phyloP scores from a whole-genome alignment of 1,140 invertebrate genomes.

The Calliopsis andreniformis region DNA sequence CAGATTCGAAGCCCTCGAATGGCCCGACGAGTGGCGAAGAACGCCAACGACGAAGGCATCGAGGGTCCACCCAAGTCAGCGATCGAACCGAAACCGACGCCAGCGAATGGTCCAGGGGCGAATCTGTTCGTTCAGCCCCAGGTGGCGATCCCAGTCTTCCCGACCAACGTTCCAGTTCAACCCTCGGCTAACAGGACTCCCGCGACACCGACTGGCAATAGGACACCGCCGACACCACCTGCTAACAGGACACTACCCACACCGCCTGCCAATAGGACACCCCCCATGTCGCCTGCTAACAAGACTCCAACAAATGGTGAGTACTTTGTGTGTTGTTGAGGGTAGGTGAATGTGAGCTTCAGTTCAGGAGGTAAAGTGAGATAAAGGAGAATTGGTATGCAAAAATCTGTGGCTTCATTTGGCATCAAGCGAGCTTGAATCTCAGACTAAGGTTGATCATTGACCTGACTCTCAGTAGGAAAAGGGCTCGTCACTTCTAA shows the following conservation, averaged over 20 bases:
- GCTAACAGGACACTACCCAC: conserved; percentile 52
- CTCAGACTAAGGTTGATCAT: no score
- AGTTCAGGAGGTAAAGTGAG: no score
- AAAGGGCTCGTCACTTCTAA: no score
- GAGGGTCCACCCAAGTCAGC: conserved; percentile 78
- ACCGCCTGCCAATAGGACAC: conserved; percentile 66
- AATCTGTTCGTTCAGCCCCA: conserved; percentile 83
- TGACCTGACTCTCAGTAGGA: no score
- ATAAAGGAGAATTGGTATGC: no score
- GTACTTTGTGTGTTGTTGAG: no score
- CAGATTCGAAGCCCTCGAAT: conserved; percentile 95
- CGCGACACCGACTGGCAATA: conserved; percentile 64
- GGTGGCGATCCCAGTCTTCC: conserved; percentile 87
- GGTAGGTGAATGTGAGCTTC: no score
- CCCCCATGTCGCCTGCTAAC: conserved; percentile 43
- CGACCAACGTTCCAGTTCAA: conserved; percentile 82
- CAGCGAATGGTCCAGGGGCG: conserved; percentile 69
- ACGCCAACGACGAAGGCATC: conserved; percentile 84
- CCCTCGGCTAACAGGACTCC: conserved; percentile 70
- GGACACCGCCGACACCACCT: conserved; percentile 61
- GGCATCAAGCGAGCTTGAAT: no score
- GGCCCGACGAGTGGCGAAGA: conserved; percentile 88
- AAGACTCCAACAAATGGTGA: background rate
- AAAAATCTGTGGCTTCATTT: no score
- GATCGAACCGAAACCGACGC: conserved; percentile 77